Percentiles rank a stretch among this genome's conserved stretches.
Evolutionary conservation across 2,888 invertebrate genomes (phyloP).

Genomic region (Ametastegia equiseti): DNA sequence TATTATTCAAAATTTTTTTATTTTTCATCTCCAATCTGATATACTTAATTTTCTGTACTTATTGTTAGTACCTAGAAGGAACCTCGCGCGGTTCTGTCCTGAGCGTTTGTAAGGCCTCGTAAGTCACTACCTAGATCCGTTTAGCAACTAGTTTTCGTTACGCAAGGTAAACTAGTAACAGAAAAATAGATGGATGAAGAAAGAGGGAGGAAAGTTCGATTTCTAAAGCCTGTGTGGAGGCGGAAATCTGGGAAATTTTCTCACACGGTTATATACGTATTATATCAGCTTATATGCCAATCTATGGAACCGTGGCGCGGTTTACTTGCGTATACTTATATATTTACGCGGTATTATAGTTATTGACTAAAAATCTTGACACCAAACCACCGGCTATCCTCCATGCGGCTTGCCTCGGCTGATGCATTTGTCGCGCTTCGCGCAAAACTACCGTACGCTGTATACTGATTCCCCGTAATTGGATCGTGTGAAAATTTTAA

Average conservation of each 20-base stretch:
- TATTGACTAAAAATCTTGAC: background rate
- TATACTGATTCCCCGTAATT: constrained; percentile 6
- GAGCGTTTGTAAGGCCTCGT: constrained; percentile 60
- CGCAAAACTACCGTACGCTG: background rate
- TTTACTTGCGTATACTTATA: background rate
- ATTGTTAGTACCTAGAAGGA: background rate
- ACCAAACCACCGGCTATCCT: background rate
- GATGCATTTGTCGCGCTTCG: constrained; percentile 29
- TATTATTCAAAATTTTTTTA: no score
- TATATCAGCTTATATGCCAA: background rate
- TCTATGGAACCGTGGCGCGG: no score
- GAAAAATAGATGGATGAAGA: constrained; percentile 37
- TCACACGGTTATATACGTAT: background rate
- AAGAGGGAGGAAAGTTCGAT: constrained; percentile 27
- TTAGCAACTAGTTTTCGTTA: constrained; percentile 53
- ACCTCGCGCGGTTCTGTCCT: background rate
- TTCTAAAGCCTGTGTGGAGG: background rate
- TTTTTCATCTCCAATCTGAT: constrained; percentile 11
- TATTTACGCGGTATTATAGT: background rate
- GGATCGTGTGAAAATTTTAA: constrained; percentile 26
- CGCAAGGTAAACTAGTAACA: constrained; percentile 34
- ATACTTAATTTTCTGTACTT: background rate
- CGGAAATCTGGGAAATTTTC: constrained; percentile 1
- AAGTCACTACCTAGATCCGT: constrained; percentile 55
- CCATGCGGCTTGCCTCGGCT: background rate